Percentiles rank a stretch among this genome's conserved stretches.
phyloP scores from a whole-genome alignment of 2,797 vertebrate species.

The Kryptolebias ocellatus region DNA sequence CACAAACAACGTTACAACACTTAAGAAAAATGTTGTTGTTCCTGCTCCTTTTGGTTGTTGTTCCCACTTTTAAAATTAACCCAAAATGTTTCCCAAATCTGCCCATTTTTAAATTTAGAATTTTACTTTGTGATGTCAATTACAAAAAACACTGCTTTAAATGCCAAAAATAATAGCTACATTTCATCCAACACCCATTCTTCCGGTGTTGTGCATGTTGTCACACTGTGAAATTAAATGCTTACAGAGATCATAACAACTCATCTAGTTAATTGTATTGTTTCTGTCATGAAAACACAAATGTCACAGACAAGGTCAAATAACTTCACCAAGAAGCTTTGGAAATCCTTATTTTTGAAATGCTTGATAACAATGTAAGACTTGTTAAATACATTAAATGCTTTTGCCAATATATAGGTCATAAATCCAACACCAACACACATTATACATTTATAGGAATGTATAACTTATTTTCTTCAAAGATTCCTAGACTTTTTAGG shows the following conservation, averaged over 20 bases:
- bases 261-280: conserved; percentile 1
- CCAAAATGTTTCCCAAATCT: background rate
- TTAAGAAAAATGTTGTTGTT: background rate
- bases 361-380: background rate
- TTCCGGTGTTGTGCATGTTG: background rate
- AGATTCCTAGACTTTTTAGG: background rate
- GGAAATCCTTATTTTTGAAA: background rate
- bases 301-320: background rate
- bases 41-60: background rate
- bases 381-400: background rate
- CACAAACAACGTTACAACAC: conserved; percentile 23
- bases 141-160: background rate
- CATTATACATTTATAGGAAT: background rate
- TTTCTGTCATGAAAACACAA: background rate
- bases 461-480: background rate
- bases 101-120: background rate
- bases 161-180: background rate
- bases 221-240: background rate
- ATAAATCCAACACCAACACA: background rate
- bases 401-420: background rate
- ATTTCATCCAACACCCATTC: background rate
- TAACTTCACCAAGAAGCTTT: background rate
- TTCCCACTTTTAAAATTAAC: background rate
- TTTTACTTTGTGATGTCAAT: background rate
- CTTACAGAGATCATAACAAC: background rate